These are phyloP conservation scores for Pyrrhosoma nymphula DNA, from an alignment of 2,888 invertebrate species.

Conservation along the genomic window DNA sequence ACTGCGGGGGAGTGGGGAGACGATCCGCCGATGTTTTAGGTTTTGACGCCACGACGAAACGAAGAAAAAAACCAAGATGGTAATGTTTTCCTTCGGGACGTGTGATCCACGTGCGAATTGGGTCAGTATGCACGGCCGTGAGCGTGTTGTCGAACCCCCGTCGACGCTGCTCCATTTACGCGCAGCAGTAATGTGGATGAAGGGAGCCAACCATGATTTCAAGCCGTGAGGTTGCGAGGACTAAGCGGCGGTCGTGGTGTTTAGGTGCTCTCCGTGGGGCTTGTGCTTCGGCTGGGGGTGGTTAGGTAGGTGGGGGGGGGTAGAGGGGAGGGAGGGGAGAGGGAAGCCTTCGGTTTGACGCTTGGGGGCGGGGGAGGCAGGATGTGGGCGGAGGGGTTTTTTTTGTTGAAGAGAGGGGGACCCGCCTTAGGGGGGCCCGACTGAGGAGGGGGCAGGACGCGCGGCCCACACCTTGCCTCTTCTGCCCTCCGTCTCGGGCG, in stretches of 20 bases:
- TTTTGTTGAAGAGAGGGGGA: background rate
- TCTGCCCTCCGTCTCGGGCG: background rate
- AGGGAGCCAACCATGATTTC: background rate
- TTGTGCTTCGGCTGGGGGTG: no score
- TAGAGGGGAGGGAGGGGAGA: background rate
- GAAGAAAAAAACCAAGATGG: background rate
- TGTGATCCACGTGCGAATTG: background rate
- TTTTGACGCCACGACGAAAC: background rate
- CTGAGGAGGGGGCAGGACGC: background rate
- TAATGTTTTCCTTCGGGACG: background rate
- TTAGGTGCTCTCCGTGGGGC: background rate
- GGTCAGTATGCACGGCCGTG: background rate
- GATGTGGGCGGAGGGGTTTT: background rate
- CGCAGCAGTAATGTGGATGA: no score
- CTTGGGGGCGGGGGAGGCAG: background rate
- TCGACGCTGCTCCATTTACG: no score
- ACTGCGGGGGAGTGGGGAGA: background rate
- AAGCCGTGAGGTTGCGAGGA: background rate
- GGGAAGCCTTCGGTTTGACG: no score
- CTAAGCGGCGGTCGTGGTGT: background rate
- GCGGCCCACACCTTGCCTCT: background rate
- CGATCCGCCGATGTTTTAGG: background rate
- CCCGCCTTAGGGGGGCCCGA: background rate
- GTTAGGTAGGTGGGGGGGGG: background rate
- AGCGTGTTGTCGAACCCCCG: no score